Conservation (phyloP, 2,797 vertebrate genomes). For the Myripristis murdjan region DNA sequence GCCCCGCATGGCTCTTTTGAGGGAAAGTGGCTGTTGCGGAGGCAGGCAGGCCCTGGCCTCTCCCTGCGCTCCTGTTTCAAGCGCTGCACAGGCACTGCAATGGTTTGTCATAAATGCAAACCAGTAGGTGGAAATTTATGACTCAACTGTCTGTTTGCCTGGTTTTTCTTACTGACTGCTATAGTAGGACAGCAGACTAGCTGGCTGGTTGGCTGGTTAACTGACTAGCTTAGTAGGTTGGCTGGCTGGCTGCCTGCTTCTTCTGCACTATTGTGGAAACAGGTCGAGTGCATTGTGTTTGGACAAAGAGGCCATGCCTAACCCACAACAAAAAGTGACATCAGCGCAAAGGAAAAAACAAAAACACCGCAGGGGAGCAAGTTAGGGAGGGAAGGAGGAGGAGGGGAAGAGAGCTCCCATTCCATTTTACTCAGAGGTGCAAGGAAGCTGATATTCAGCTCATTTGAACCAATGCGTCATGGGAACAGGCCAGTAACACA, state of each 20-base stretch:
- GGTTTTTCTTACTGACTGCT: neutral
- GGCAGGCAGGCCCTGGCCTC: constrained; percentile 34
- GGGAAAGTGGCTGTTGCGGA: constrained; percentile 27
- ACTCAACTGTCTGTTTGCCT: constrained; percentile 27
- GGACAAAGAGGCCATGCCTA: constrained; percentile 78
- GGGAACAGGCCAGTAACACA: constrained; percentile 33
- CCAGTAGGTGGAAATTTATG: constrained; percentile 39
- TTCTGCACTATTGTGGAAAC: constrained; percentile 72
- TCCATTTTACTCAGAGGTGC: constrained; percentile 61
- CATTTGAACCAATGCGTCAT: constrained; percentile 44
- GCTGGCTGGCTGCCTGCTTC: constrained; percentile 25
- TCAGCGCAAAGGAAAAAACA: constrained; percentile 80
- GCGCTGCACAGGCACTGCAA: constrained; percentile 38
- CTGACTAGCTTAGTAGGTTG: constrained; percentile 22
- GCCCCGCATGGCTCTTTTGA: constrained; percentile 18
- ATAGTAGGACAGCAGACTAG: constrained; percentile 27
- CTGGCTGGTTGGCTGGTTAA: constrained; percentile 39
- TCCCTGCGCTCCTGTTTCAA: constrained; percentile 50
- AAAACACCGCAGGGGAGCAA: constrained; percentile 81
- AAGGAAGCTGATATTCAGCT: constrained; percentile 64
- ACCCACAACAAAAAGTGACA: constrained; percentile 83
- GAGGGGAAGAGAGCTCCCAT: constrained; percentile 45
- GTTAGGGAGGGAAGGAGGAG: constrained; percentile 43
- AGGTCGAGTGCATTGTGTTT: constrained; percentile 77
- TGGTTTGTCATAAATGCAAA: constrained; percentile 64